Evolutionary conservation across 2,797 vertebrate species (phyloP).

Genomic region (Anisognathus igniventris): DNA sequence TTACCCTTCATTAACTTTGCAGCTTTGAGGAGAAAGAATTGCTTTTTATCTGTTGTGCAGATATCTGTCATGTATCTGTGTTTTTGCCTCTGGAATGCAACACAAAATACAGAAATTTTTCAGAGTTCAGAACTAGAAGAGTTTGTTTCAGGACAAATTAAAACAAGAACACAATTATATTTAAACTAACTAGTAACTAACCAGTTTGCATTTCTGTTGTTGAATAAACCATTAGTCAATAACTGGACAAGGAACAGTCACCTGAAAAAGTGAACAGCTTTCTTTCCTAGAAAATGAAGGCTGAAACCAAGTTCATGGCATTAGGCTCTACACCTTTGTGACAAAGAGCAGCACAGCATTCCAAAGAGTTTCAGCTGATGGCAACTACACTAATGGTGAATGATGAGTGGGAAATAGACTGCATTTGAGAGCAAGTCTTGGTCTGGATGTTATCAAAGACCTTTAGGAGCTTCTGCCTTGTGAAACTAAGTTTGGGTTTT

Average conservation of each 20-base stretch:
- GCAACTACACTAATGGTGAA: neutral
- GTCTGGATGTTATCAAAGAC: neutral
- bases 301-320: neutral
- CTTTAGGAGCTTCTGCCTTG: neutral
- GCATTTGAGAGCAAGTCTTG: neutral
- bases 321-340: neutral
- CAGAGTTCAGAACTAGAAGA: neutral
- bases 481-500: neutral
- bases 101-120: neutral
- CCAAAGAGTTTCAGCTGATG: neutral
- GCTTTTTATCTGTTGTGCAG: neutral
- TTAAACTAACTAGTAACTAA: neutral
- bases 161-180: neutral
- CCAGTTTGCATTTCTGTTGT: neutral
- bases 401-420: neutral
- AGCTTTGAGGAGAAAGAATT: neutral
- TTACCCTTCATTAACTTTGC: neutral
- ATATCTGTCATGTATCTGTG: too few species aligned
- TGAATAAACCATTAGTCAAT: neutral
- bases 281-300: neutral
- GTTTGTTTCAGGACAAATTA: neutral
- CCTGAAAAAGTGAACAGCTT: neutral
- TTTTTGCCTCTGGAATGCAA: neutral
- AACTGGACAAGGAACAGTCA: neutral
- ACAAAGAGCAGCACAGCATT: neutral